These are phyloP conservation scores for Tachysurus fulvidraco DNA, from an alignment of 2,113 vertebrate species.

Conservation along the genomic window DNA sequence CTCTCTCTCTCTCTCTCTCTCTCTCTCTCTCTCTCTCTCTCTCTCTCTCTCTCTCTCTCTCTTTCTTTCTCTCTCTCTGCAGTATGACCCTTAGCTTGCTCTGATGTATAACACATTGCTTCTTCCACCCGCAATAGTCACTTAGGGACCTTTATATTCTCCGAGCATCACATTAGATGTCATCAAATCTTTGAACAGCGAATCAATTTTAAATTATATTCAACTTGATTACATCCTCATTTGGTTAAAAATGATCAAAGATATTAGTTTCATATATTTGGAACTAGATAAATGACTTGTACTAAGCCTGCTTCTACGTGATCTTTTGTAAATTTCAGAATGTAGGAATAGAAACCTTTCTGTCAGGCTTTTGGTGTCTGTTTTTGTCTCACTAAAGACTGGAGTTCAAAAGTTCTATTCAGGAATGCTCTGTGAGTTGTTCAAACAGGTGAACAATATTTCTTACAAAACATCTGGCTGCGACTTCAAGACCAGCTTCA, in stretches of 20 bases:
- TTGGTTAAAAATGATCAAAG: background rate
- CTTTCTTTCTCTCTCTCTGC: background rate
- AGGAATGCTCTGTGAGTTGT: conserved; percentile 8
- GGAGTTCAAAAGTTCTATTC: conserved; percentile 5
- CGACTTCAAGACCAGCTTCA: conserved; percentile 10
- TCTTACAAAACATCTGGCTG: conserved; percentile 21
- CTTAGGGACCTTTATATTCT: background rate
- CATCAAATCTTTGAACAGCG: background rate
- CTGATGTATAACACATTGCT: conserved; percentile 12
- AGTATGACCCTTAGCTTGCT: conserved; percentile 27
- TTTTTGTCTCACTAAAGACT: conserved; percentile 31
- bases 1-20: background rate
- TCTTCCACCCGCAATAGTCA: conserved; percentile 2
- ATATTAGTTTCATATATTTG: background rate
- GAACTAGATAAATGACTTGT: conserved; percentile 4
- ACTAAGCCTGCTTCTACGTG: background rate
- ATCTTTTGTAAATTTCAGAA: conserved; percentile 17
- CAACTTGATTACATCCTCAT: background rate
- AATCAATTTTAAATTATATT: background rate
- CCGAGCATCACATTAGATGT: background rate
- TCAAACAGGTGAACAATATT: conserved; percentile 1
- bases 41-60: background rate
- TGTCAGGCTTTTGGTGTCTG: conserved; percentile 19
- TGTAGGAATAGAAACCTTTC: conserved; percentile 3
- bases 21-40: conserved; percentile 8